Evolutionary conservation across 2,888 invertebrate species (phyloP).

Genomic region (Volucella bombylans): DNA sequence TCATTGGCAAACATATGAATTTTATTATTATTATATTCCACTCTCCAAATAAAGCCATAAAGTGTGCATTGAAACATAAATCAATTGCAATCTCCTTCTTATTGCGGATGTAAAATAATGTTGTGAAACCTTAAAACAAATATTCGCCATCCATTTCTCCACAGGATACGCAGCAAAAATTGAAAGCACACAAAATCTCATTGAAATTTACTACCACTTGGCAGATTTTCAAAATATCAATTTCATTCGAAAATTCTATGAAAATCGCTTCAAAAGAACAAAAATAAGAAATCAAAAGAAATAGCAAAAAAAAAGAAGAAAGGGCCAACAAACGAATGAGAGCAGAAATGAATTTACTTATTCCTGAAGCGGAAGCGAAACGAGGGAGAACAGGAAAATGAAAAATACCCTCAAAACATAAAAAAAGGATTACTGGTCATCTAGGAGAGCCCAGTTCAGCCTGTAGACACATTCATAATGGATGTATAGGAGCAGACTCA

Average conservation of each 20-base stretch:
- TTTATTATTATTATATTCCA: constrained; percentile 29
- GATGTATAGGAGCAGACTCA: no score
- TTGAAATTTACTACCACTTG: constrained; percentile 67
- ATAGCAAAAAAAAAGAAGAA: no score
- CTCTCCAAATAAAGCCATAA: constrained; percentile 11
- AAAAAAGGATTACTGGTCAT: no score
- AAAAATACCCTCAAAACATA: no score
- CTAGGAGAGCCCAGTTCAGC: no score
- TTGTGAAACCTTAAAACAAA: constrained; percentile 27
- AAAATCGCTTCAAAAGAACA: no score
- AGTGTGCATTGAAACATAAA: constrained; percentile 40
- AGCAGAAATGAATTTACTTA: no score
- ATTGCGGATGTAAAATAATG: neutral
- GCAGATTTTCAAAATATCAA: constrained; percentile 73
- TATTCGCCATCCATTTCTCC: neutral
- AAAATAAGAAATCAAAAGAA: no score
- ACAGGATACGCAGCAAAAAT: constrained; percentile 21
- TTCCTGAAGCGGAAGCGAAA: no score
- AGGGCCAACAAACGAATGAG: no score
- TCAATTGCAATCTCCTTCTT: constrained; percentile 36
- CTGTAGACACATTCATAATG: no score
- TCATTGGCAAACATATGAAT: constrained; percentile 46
- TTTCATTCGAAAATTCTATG: constrained; percentile 46
- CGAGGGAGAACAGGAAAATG: no score
- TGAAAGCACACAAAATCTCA: constrained; percentile 30